A percentile compares a stretch with the other conserved stretches of the same genome.
Evolutionary conservation across 2,888 invertebrate species (phyloP).

Genomic region (Hipparchia semele): DNA sequence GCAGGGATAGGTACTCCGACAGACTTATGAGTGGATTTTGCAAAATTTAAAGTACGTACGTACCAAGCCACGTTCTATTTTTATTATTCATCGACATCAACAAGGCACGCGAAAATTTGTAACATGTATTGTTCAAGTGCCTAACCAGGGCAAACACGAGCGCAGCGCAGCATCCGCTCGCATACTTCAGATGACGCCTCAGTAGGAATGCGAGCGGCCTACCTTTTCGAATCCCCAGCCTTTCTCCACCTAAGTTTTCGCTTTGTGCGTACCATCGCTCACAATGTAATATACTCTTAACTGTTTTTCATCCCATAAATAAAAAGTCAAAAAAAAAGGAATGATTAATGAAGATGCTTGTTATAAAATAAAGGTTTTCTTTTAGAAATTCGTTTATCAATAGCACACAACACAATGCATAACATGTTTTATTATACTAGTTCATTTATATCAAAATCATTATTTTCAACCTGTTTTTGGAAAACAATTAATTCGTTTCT

Average conservation of each 20-base stretch:
- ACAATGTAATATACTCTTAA: conserved; percentile 11
- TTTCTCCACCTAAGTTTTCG: conserved; percentile 47
- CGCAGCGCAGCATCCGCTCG: conserved; percentile 42
- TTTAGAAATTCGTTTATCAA: too few relatives aligned
- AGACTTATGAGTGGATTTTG: too few relatives aligned
- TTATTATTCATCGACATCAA: conserved; percentile 25
- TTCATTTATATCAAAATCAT: too few relatives aligned
- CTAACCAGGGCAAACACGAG: conserved; percentile 28
- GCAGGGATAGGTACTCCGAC: too few relatives aligned
- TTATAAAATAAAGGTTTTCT: too few relatives aligned
- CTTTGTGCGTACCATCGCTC: conserved; percentile 45
- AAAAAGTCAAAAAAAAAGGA: too few relatives aligned
- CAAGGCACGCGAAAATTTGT: conserved; percentile 31
- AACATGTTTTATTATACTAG: too few relatives aligned
- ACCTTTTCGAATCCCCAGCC: conserved; percentile 54
- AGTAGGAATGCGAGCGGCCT: conserved; percentile 56
- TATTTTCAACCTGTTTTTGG: too few relatives aligned
- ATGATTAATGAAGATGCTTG: too few relatives aligned
- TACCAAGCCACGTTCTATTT: background rate
- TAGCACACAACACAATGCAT: too few relatives aligned
- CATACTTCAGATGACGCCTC: conserved; percentile 60
- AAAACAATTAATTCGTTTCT: too few relatives aligned
- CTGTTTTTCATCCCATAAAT: too few relatives aligned
- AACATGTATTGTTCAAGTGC: conserved; percentile 31
- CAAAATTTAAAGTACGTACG: background rate